A percentile compares a stretch with the other conserved stretches of the same genome.
Evolutionary conservation across 2,113 vertebrate species (phyloP).

Genomic region (Melanotaenia duboulayi): DNA sequence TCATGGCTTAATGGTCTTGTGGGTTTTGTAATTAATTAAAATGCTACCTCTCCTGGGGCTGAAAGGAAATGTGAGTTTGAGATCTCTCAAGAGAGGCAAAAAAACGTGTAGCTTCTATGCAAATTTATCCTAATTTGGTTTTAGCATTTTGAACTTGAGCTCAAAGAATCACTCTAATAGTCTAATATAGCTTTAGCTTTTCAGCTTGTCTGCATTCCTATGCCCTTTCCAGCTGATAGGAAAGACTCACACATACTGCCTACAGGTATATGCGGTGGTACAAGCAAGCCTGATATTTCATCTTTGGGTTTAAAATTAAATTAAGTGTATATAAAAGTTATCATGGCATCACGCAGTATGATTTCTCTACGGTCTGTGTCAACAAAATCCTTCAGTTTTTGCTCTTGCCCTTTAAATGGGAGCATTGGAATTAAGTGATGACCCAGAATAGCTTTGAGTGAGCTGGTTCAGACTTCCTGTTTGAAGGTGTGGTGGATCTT

Average conservation of each 20-base stretch:
- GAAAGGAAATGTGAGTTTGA: conserved; percentile 20
- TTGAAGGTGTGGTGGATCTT: conserved; percentile 1
- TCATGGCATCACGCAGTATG: background rate
- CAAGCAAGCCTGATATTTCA: background rate
- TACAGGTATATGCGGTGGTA: background rate
- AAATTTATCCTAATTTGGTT: background rate
- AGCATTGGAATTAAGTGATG: conserved; percentile 12
- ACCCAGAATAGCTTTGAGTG: conserved; percentile 26
- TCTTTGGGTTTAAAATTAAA: background rate
- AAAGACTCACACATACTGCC: background rate
- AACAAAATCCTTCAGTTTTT: background rate
- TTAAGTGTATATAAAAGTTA: background rate
- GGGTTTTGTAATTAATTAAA: conserved; percentile 64
- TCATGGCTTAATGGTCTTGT: conserved; percentile 47
- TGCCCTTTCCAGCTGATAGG: background rate
- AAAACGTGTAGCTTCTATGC: background rate
- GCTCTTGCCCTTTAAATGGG: background rate
- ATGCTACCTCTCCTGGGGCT: conserved; percentile 43
- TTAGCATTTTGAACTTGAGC: background rate
- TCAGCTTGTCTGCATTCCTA: too few species aligned
- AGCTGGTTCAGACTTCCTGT: conserved; percentile 20
- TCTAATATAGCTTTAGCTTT: background rate
- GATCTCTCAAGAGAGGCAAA: conserved; percentile 37
- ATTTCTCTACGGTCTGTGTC: background rate
- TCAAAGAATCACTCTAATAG: too few species aligned